Evolutionary conservation across 1,140 invertebrate species (phyloP).

Genomic region (Sinella curviseta): DNA sequence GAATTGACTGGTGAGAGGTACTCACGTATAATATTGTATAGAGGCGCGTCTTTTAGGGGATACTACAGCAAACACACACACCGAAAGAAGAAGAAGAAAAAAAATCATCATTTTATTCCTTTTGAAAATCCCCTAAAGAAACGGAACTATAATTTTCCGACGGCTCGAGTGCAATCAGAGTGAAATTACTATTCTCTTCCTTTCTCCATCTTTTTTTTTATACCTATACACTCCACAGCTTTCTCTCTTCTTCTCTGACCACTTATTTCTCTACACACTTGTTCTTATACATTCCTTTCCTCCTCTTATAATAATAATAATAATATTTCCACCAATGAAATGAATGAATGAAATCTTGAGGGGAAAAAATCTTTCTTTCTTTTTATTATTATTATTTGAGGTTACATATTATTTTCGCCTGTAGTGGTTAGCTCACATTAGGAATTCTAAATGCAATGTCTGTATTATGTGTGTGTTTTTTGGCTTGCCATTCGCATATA

Average conservation of each 20-base stretch:
- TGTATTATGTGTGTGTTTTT: background rate
- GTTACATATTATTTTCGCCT: background rate
- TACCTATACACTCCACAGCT: background rate
- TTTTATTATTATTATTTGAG: background rate
- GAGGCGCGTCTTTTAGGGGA: no score
- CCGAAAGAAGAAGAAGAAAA: background rate
- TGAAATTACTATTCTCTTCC: slow-evolving; percentile 22
- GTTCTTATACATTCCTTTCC: background rate
- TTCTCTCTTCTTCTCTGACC: background rate
- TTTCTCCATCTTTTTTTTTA: background rate
- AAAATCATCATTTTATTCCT: slow-evolving; percentile 5
- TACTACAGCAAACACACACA: background rate
- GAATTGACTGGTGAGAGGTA: background rate
- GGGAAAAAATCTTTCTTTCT: background rate
- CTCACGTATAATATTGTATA: background rate
- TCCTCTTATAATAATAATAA: no score
- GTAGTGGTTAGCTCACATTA: no score
- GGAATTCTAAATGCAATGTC: slow-evolving; percentile 7
- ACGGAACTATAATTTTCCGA: slow-evolving; percentile 25
- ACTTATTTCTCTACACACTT: background rate
- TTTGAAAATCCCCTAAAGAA: slow-evolving; percentile 16
- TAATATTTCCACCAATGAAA: background rate
- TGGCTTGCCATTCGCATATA: no score
- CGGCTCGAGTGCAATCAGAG: slow-evolving; percentile 17
- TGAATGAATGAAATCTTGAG: background rate